These are phyloP conservation scores for Pteropus alecto DNA, from an alignment of 2,113 vertebrate genomes.

Conservation along the genomic window DNA sequence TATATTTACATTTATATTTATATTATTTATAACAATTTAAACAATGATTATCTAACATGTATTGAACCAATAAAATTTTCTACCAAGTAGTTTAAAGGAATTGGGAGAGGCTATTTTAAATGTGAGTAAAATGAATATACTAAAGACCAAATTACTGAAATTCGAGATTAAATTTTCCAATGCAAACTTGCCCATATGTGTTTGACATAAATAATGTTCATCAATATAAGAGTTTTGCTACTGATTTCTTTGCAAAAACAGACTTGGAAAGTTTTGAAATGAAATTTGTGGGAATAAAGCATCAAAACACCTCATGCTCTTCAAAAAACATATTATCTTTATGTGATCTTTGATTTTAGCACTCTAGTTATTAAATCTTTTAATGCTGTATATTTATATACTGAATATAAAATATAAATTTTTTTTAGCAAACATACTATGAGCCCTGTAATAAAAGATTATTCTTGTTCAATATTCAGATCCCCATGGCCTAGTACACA, in stretches of 20 bases:
- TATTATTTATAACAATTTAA: background rate
- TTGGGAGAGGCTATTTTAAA: background rate
- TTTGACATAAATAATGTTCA: background rate
- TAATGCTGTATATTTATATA: background rate
- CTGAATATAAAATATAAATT: background rate
- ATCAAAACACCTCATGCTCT: background rate
- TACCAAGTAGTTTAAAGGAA: background rate
- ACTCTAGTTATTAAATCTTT: background rate
- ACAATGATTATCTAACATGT: background rate
- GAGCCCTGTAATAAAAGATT: rapidly evolving
- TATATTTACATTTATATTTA: background rate
- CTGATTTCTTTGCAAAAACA: background rate
- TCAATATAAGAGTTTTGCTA: background rate
- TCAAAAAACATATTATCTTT: background rate
- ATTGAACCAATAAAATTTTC: background rate
- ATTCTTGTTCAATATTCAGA: background rate
- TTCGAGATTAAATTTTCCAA: background rate
- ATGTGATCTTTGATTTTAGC: background rate
- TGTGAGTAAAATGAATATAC: background rate
- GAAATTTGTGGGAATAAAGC: background rate
- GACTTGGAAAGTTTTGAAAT: background rate
- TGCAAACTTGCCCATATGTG: background rate
- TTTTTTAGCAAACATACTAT: background rate
- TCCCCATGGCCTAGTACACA: rapidly evolving
- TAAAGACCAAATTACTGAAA: background rate